Evolutionary conservation across 2,888 invertebrate species (phyloP).

Genomic region (Spodoptera littoralis): DNA sequence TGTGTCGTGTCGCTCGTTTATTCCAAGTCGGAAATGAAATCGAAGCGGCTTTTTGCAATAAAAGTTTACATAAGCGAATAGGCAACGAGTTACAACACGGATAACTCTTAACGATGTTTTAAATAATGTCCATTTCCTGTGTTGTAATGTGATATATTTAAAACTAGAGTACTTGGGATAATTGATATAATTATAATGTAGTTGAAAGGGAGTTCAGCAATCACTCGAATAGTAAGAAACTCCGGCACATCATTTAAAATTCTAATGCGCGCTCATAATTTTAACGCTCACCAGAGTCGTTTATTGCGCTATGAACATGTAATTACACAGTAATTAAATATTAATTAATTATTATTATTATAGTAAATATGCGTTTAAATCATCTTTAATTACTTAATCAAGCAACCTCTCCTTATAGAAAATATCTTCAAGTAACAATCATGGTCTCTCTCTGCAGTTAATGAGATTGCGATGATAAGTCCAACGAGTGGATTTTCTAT

Average conservation of each 20-base stretch:
- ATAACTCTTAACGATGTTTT: slow-evolving; percentile 4
- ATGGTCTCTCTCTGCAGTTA: slow-evolving; percentile 6
- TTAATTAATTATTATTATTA: slow-evolving; percentile 44
- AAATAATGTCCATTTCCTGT: slow-evolving; percentile 3
- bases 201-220: slow-evolving; percentile 36
- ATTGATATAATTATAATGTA: slow-evolving; percentile 17
- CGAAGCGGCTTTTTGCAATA: slow-evolving; percentile 2
- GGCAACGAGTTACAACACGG: slow-evolving; percentile 10
- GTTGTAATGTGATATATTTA: not conserved
- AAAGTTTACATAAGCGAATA: slow-evolving; percentile 15
- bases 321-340: slow-evolving; percentile 48
- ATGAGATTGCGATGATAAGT: slow-evolving; percentile 3
- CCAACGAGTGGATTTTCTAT: slow-evolving; percentile 1
- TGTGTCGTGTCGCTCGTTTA: slow-evolving; percentile 10
- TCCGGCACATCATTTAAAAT: slow-evolving; percentile 38
- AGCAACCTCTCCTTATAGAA: slow-evolving; percentile 3
- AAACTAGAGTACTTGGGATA: not conserved
- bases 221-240: slow-evolving; percentile 28
- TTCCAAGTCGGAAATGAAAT: slow-evolving; percentile 29
- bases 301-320: slow-evolving; percentile 39
- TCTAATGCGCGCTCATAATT: slow-evolving; percentile 37
- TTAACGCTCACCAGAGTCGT: slow-evolving; percentile 30
- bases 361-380: slow-evolving; percentile 41
- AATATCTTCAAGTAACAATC: slow-evolving; percentile 7
- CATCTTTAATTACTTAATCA: slow-evolving; percentile 28